These are phyloP conservation scores for Tokudaia muenninki DNA, from an alignment of 2,797 vertebrate genomes.

Conservation along the genomic window DNA sequence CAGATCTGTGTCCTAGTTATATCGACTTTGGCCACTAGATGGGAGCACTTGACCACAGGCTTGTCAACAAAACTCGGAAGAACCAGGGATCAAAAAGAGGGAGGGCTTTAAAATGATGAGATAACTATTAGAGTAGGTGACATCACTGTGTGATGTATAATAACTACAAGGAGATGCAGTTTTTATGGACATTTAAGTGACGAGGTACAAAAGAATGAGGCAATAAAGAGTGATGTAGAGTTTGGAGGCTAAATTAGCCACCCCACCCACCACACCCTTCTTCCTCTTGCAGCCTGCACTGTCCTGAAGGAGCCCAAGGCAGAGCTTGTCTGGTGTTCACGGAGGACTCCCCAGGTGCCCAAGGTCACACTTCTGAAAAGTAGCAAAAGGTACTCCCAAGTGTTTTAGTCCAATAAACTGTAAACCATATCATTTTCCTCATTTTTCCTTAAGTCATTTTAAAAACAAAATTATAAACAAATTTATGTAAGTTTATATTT, in stretches of 20 bases:
- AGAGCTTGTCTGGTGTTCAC: neutral
- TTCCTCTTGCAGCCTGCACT: neutral
- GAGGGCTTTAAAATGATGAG: neutral
- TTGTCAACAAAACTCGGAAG: neutral
- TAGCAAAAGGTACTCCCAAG: neutral
- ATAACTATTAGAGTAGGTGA: neutral
- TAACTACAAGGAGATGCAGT: constrained; percentile 43
- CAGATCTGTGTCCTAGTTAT: neutral
- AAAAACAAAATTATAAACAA: neutral
- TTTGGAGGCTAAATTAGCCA: constrained; percentile 53
- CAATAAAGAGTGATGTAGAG: constrained; percentile 67
- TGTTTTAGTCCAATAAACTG: constrained; percentile 31
- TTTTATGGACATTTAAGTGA: constrained; percentile 57
- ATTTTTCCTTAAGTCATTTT: neutral
- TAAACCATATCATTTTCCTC: neutral
- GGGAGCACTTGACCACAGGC: constrained; percentile 61
- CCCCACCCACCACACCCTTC: neutral
- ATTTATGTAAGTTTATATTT: neutral
- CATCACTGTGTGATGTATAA: neutral
- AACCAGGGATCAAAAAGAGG: neutral
- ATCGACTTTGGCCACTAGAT: constrained; percentile 53
- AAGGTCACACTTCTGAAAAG: neutral
- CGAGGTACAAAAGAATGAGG: constrained; percentile 45
- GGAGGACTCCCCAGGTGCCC: neutral
- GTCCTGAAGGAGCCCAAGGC: neutral